A percentile compares a stretch with the other conserved stretches of the same genome.
Evolutionary conservation across 2,113 vertebrate species (phyloP).

Genomic region (Lepus europaeus): DNA sequence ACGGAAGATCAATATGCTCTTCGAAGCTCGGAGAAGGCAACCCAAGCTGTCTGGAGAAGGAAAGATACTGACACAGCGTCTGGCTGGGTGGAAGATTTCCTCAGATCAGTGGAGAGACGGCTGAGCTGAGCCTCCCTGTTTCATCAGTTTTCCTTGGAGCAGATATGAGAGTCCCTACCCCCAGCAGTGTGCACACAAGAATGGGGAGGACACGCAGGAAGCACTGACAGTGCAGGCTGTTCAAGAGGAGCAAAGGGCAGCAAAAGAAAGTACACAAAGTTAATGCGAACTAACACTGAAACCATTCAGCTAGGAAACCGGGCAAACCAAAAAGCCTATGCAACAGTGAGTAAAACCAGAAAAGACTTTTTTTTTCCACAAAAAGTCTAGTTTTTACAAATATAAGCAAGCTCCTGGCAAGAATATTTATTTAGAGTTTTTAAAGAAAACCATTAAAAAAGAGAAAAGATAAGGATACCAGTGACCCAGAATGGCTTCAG

Average conservation of each 20-base stretch:
- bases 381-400: not conserved
- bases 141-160: not conserved
- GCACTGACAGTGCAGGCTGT: fast-evolving
- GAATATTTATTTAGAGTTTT: not conserved
- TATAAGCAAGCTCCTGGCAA: not conserved
- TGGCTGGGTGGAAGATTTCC: not conserved
- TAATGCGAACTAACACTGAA: not conserved
- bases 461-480: not conserved
- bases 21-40: not conserved
- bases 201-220: not conserved
- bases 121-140: too few relatives aligned
- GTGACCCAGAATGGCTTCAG: not conserved
- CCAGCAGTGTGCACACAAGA: fast-evolving
- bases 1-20: not conserved
- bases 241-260: not conserved
- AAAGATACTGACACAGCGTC: not conserved
- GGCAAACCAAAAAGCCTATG: not conserved
- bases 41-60: not conserved
- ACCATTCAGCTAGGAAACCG: not conserved
- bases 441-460: not conserved
- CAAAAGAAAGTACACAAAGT: too few relatives aligned
- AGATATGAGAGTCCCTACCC: fast-evolving
- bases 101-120: not conserved
- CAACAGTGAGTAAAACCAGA: not conserved
- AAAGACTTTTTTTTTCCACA: not conserved